Evolutionary conservation across 2,797 vertebrate species (phyloP), one percentile per base, ranked within the genome.

Genomic region (Enoplosus armatus): DNA sequence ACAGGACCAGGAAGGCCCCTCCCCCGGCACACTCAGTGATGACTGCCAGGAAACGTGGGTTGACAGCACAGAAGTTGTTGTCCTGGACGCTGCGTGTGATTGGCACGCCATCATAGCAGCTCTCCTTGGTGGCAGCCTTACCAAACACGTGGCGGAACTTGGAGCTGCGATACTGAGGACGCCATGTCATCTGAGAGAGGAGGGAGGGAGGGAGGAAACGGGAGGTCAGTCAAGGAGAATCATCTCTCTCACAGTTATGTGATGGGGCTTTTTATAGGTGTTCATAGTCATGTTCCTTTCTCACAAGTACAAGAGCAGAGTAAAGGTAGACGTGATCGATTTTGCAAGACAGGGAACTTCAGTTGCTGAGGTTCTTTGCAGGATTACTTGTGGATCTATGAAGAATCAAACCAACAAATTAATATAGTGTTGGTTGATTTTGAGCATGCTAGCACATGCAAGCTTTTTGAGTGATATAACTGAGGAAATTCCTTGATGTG

Each of bases 61-160:
- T 99, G 85, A 96, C 96, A 0, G 97, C 94, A 0, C 97, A 98
- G 94, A 99, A 98, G 73, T 96, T 95, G 92, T 98, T 98, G 95
- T 99, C 98, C 0, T 98, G 97, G 76, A 99, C 97, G 0, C 96
- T 97, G 84, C 77, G 93, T 41, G 97, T 98, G 95, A 99, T 98
- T 80, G 97, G 97, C 83, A 99, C 96, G 0, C 96, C 94, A 89
- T 98, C 97, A 0, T 95, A 99, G 96, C 97, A 98, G 88, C 95
- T 95, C 72, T 98, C 98, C 90, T 97, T 98, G 93, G 91, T 94
- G 90, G 97, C 96, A 0, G 96, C 82, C 73, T 97, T 98, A 85
- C 97, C 97, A 0, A 96, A 98, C 80, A 99, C 98, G 0, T 99
- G 97, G 61, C 98, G 97, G 92, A 97, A 99, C 91, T 99, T 99